Evolutionary conservation across 2,888 invertebrate species (phyloP), one percentile per base, ranked within the genome.

Genomic region (Tortricodes alternella): DNA sequence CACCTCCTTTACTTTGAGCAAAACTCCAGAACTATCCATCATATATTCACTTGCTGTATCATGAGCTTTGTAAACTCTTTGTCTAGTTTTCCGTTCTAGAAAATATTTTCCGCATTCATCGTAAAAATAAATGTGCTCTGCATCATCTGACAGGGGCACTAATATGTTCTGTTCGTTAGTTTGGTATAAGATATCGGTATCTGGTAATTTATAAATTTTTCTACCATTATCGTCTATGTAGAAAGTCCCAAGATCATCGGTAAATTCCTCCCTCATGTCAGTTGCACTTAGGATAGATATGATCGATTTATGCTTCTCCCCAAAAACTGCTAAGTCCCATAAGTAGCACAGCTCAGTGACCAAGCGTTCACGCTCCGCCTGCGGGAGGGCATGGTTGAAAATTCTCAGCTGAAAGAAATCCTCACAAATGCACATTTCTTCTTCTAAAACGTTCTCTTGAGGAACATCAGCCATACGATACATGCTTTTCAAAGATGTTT

Each of bases 31-130:
- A n/a, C 78, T 74, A 59, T 85, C 84, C 84, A 90, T 81, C 76
- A 87, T 80, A 59, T 85, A 90, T 65, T 90, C 90, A 65, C 89
- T 89, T 3, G 85, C 80, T 58, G 76, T 74, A 19, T 65, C 74
- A 62, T 80, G 77, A 53, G 85, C 83, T 77, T 87, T 90, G 58
- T 90, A 90, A 37, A 88, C 68, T 62, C 85, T 74, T 63, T 86
- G 80, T 62, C 78, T 80, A 18, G 79, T 80, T 56, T 73, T 77
- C 4, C 62, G 29, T 46, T 89, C 82, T 19, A 84, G 62, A 62
- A 70, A 90, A 65, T 90, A 89, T 43, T 89, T 78, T 4, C 90
- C 90, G 65, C 89, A 90, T 62, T 86, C 85, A 58, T 90, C 90
- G 65, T 81, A 90, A 67, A 71, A 89, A 69, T 82, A 90, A 56